Base-by-base conservation (phyloP, 1,140 invertebrate genomes). In the Eueides isabella region DNA sequence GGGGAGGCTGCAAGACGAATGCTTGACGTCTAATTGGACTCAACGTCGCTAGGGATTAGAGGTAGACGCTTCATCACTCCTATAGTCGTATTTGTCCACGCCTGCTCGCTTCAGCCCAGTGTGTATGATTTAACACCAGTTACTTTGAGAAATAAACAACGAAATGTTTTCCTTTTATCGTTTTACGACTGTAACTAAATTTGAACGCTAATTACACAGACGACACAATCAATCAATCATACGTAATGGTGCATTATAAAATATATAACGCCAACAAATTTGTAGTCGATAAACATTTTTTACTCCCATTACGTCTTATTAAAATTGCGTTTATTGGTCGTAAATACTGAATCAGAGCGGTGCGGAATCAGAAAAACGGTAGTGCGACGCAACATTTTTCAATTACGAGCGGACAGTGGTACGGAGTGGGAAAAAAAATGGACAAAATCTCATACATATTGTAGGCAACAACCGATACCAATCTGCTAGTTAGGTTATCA, bases 401-500 rank as follows among this genome's bases (percentile, higher is more conserved):
- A 89, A 88, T 90, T 89, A 89, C 74, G 41, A 2, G 68, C 71
- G 83, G 78, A 82, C 84, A 85, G 78, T 81, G 81, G 77, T 72
- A 44, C 72, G 74, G 29, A 69, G n/a, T 62, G 55, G 75, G 75
- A 38, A 38, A 86, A 91, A 88, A 89, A 87, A 89, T 82, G 81
- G 79, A 85, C 87, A 85, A 87, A 90, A 89, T 85, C 87, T 84
- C 87, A 86, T 91, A 77, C 78, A 91, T 91, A 84, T 87, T 89
- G 75, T 72, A 89, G 79, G 82, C 71, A 83, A 87, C 84, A 87
- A 79, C 80, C 84, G 84, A 81, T 78, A 84, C 86, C 85, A 86
- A 85, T 87, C 85, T 81, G 82, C 80, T 87, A 87, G 84, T 87
- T 83, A 86, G 76, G 75, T 68, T 71, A 74, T 65, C 84, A 74